Base-by-base conservation (phyloP, 2,888 invertebrate species). In the Hypselothyrea guttata region DNA sequence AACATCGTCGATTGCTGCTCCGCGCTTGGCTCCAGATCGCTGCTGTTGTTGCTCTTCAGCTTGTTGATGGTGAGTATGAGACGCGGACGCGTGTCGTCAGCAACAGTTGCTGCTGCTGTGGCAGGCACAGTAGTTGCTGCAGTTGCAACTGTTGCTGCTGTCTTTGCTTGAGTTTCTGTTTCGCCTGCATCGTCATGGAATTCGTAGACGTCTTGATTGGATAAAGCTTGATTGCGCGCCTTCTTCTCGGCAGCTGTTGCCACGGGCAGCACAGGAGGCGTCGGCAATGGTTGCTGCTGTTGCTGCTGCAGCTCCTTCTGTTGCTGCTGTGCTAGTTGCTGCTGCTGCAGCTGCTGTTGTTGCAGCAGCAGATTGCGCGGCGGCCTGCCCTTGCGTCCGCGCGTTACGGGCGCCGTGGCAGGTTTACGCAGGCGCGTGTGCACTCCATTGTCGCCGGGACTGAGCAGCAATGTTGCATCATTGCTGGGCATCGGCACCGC, bases 141-240 rank as follows among this genome's bases (percentile, higher is more conserved):
- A 40, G 63, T 30, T 16, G 54, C 30, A 18, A 59, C 55, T 1
- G 57, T 56, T 1, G 59, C 31, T 34, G 61, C 31, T 22, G 51
- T 13, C 42, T 78, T 84, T 0, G 57, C 55, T 40, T 90, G 89
- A 12, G 91, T 91, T 85, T 95, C 95, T 0, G 73, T 34, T 84
- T 97, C 97, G 34, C 94, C 95, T 4, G 96, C 95, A 88, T 97
- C 97, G 86, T 97, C 97, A 73, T 95, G 94, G 87, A 97, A 97
- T 88, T 97, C 97, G 87, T 97, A 97, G 2, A 97, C 93, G 86
- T 97, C 97, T 7, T 94, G 93, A 59, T 88, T 87, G 46, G 71
- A 61, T 87, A 88, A 0, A 0, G 74, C 65, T 46, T 79, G 82
- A 46, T 87, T 87, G 1, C 83, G 66, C 0, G 74, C 67, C 31